phyloP scores from a whole-genome alignment of 2,888 invertebrate genomes.

The Sesia apiformis region DNA sequence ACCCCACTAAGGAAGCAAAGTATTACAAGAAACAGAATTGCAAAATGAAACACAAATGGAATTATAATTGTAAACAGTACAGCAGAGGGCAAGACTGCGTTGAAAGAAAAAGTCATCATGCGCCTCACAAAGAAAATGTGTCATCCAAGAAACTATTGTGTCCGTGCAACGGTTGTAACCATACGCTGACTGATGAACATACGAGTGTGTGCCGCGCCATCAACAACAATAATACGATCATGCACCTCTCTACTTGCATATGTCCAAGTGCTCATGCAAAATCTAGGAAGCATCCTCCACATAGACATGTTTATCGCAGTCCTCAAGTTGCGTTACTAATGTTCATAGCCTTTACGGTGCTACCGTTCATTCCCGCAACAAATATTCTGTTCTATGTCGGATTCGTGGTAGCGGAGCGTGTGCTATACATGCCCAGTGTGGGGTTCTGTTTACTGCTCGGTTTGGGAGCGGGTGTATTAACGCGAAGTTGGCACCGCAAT shows the following conservation, averaged over 20 bases:
- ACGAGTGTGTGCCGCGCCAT: constrained; percentile 80
- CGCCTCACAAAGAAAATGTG: constrained; percentile 48
- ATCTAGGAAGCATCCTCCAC: constrained; percentile 35
- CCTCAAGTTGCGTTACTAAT: constrained; percentile 69
- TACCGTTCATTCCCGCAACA: constrained; percentile 96
- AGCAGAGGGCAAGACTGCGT: constrained; percentile 53
- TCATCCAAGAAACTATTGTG: constrained; percentile 56
- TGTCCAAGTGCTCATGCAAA: constrained; percentile 42
- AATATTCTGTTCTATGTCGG: constrained; percentile 98
- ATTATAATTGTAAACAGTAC: constrained; percentile 53
- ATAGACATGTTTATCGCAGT: constrained; percentile 45
- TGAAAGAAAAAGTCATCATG: constrained; percentile 53
- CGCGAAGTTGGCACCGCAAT: constrained; percentile 56
- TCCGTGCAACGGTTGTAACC: constrained; percentile 80
- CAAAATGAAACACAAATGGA: constrained; percentile 61
- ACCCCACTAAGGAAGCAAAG: constrained; percentile 38
- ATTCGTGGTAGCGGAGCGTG: constrained; percentile 97
- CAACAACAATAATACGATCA: constrained; percentile 81
- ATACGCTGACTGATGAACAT: constrained; percentile 79
- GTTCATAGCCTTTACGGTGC: constrained; percentile 84
- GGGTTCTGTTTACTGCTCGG: constrained; percentile 94
- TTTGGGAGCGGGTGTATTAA: constrained; percentile 75
- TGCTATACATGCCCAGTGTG: constrained; percentile 96
- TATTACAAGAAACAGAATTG: constrained; percentile 56
- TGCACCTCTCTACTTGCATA: constrained; percentile 66